Conservation (phyloP, 2,113 vertebrate genomes). For the Acinonyx jubatus region DNA sequence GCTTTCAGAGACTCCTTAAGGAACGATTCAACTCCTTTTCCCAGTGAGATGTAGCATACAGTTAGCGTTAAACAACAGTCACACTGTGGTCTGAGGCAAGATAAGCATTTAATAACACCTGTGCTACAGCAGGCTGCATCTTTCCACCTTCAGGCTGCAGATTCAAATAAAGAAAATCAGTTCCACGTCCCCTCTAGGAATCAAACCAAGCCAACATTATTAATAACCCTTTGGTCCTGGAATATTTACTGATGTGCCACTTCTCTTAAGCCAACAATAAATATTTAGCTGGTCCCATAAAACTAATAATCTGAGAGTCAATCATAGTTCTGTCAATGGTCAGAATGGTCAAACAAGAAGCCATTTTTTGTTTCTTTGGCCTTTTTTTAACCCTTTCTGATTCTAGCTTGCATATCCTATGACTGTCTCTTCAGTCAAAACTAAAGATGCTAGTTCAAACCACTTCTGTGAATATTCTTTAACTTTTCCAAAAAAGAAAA, state of each 20-base stretch:
- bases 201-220: constrained; percentile 37
- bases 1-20: not conserved
- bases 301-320: not conserved
- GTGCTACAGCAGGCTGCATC: not conserved
- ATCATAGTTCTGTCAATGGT: not conserved
- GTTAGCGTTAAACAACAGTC: constrained; percentile 45
- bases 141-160: not conserved
- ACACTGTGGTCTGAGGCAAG: not conserved
- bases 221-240: constrained; percentile 29
- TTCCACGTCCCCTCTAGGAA: not conserved
- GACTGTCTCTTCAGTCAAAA: not conserved
- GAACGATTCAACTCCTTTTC: not conserved
- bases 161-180: constrained; percentile 28
- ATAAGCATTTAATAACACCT: not conserved
- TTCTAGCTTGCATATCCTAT: not conserved
- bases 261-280: constrained; percentile 8
- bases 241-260: not conserved
- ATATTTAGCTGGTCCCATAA: not conserved
- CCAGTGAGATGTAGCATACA: not conserved
- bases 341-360: not conserved
- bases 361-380: not conserved
- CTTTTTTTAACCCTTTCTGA: not conserved
- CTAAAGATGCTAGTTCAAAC: not conserved
- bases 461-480: not conserved
- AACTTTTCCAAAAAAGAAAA: not conserved